phyloP scores from a whole-genome alignment of 2,888 invertebrate species.

The Cabera pusaria region DNA sequence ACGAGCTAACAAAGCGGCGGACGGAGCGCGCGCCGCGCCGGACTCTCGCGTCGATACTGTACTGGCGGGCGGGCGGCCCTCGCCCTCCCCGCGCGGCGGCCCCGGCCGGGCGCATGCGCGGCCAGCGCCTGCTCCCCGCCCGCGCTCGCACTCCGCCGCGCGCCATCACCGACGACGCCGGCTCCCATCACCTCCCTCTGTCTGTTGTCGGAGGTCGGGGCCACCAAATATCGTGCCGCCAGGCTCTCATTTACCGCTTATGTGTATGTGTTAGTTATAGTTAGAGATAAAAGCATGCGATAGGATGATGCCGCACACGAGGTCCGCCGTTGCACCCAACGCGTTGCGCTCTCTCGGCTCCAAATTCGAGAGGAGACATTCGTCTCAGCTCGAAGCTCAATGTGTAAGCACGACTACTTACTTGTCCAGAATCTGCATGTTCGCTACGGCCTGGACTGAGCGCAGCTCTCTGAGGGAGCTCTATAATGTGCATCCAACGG shows the following conservation, averaged over 20 bases:
- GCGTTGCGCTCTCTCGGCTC: too few relatives aligned
- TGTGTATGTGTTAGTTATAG: too few relatives aligned
- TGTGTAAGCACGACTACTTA: too few relatives aligned
- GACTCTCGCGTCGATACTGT: constrained; percentile 83
- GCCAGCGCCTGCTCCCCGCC: constrained; percentile 30
- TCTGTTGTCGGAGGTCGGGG: constrained; percentile 11
- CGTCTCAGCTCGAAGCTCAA: too few relatives aligned
- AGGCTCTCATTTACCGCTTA: too few relatives aligned
- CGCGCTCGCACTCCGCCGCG: constrained; percentile 33
- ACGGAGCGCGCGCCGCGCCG: constrained; percentile 79
- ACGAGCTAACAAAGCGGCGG: constrained; percentile 56
- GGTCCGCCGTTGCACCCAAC: too few relatives aligned
- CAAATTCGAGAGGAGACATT: too few relatives aligned
- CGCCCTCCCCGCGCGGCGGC: constrained; percentile 35
- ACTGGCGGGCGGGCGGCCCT: constrained; percentile 60
- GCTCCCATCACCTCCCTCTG: constrained; percentile 17
- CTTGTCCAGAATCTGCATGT: too few relatives aligned
- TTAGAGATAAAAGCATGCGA: constrained; percentile 14
- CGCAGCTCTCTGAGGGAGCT: too few relatives aligned
- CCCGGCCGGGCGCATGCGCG: constrained; percentile 31
- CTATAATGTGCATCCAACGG: too few relatives aligned
- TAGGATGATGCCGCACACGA: too few relatives aligned
- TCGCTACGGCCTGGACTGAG: too few relatives aligned
- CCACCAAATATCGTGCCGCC: constrained; percentile 3
- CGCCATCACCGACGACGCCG: constrained; percentile 25